Conservation (phyloP, 2,113 vertebrate genomes). For the Lichenostomus cassidix region DNA sequence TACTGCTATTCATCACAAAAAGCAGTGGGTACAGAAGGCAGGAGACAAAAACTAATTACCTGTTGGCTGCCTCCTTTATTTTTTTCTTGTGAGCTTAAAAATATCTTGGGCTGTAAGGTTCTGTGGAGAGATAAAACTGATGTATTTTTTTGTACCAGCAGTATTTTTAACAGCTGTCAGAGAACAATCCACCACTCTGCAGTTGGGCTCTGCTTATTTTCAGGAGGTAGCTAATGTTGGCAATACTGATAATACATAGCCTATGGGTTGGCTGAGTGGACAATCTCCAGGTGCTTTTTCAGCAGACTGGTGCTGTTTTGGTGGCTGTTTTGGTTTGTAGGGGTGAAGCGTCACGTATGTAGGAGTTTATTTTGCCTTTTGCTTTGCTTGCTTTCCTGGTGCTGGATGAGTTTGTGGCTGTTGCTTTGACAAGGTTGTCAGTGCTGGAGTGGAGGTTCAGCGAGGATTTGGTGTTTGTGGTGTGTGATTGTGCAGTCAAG, state of each 20-base stretch:
- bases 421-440: neutral
- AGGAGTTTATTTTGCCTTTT: neutral
- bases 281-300: neutral
- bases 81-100: neutral
- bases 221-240: neutral
- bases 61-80: neutral
- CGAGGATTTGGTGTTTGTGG: fast-evolving
- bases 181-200: neutral
- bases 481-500: neutral
- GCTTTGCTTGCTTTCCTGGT: neutral
- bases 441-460: neutral
- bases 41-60: neutral
- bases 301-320: neutral
- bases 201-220: neutral
- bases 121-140: neutral
- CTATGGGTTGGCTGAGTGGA: neutral
- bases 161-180: neutral
- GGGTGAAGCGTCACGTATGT: fast-evolving
- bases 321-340: neutral
- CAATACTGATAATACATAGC: fast-evolving
- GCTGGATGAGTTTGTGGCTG: neutral
- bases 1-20: neutral
- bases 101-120: neutral
- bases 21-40: neutral
- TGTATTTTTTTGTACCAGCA: neutral